A percentile compares a stretch with the other conserved stretches of the same genome.
phyloP scores from a whole-genome alignment of 2,797 vertebrate species.

The Gallinago solitaria region DNA sequence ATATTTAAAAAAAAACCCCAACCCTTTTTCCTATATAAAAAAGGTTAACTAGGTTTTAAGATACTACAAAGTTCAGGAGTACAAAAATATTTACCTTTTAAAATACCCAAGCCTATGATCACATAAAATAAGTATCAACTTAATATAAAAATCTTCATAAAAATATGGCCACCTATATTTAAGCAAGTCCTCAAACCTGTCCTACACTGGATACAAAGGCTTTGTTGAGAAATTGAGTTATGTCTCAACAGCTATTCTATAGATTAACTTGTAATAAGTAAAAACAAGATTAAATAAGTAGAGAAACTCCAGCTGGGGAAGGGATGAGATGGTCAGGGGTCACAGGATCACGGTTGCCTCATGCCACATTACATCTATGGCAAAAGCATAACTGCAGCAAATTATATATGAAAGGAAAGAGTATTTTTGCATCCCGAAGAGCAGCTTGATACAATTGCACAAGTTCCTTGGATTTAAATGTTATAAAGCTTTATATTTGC shows the following conservation, averaged over 20 bases:
- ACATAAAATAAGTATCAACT: constrained; percentile 16
- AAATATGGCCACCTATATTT: background rate
- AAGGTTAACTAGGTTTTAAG: background rate
- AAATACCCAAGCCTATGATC: constrained; percentile 20
- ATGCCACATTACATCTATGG: background rate
- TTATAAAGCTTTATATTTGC: constrained; percentile 3
- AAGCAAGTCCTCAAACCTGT: background rate
- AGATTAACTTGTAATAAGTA: background rate
- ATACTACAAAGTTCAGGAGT: background rate
- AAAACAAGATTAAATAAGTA: background rate
- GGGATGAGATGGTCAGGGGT: background rate
- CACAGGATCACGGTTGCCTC: background rate
- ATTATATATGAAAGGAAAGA: background rate
- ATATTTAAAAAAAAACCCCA: background rate
- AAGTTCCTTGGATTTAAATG: background rate
- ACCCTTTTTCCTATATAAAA: background rate
- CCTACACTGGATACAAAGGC: background rate
- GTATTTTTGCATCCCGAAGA: background rate
- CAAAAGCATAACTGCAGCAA: background rate
- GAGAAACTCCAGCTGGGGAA: background rate
- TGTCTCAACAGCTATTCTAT: background rate
- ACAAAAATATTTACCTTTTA: constrained; percentile 58
- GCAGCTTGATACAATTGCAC: constrained; percentile 9
- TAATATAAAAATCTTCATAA: constrained; percentile 51
- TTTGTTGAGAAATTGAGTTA: background rate